Conservation (phyloP, 2,888 invertebrate species). For the Phytoseiulus persimilis region DNA sequence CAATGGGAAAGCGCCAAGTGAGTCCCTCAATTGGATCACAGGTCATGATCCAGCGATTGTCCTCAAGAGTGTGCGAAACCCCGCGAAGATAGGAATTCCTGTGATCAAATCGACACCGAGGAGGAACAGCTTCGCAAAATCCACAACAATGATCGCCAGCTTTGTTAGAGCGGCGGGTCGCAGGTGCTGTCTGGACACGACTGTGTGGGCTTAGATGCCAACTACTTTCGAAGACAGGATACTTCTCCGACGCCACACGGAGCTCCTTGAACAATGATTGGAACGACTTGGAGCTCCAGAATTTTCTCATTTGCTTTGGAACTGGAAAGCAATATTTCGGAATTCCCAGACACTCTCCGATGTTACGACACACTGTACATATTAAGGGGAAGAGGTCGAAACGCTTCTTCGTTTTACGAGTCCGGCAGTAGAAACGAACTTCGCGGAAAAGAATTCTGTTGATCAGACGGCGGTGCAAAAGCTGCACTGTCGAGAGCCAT, state of each 20-base stretch:
- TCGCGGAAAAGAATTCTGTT: not conserved
- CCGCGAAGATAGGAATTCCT: not conserved
- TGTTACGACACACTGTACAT: no score
- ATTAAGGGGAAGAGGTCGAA: no score
- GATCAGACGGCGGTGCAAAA: not conserved
- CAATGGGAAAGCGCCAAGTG: no score
- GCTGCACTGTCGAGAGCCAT: not conserved
- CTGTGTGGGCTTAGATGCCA: not conserved
- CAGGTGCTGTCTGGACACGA: slow-evolving; percentile 5
- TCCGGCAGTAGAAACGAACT: not conserved
- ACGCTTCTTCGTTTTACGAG: not conserved
- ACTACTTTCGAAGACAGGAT: not conserved
- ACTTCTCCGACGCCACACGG: not conserved
- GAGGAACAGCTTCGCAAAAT: not conserved
- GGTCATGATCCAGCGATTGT: no score
- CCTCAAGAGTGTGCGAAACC: no score
- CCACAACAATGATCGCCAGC: not conserved
- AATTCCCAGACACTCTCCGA: no score
- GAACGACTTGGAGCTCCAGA: not conserved
- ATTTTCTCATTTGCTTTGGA: no score
- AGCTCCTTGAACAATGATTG: not conserved
- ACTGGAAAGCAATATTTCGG: no score
- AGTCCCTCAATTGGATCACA: no score
- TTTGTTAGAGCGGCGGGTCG: not conserved
- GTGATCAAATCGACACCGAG: not conserved